Evolutionary conservation across 2,113 vertebrate genomes (phyloP), one percentile per base, ranked within the genome.

Genomic region (Dasypus novemcinctus): DNA sequence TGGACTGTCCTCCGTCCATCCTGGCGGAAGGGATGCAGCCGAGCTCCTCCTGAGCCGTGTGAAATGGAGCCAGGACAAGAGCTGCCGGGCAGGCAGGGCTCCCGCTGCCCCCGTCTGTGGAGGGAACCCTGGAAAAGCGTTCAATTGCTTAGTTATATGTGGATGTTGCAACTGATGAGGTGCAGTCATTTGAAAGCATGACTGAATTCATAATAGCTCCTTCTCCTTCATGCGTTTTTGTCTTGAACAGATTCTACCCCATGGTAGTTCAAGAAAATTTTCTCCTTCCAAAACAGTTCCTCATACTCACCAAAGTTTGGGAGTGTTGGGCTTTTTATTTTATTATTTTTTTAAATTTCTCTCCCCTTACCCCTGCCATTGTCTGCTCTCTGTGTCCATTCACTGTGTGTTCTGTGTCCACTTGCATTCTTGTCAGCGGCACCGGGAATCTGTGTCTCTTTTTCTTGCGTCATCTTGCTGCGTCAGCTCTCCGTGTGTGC

Each of bases 21-120:
- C 41, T 54, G 43, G 0, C 21, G 23, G 20, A 0, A 31, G 18
- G 0, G 1, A 18, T 29, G 31, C 52, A 23, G 27, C 29, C 18
- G 66, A 81, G 29, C 29, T 31, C 27, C 23, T 7, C 14, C 8
- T 23, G 36, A 1, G 6, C 52, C 59, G 4, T 1, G 1, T 4
- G 7, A 20, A 21, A 10, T 23, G 25, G 11, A 23, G n/a, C 27
- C 41, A 12, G 27, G 41, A 21, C 41, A 31, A 27, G 9, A n/a
- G 10, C 4, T 20, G 8, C 87, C 38, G 52, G n/a, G 23, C 10
- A 29, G 36, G 52, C 33, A n/a, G 9, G 57, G 25, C 23, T 36
- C n/a, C 79, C 11, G 5, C 52, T 57, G 4, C 85, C 21, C 75
- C 54, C 38, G 13, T 38, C 78, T 25, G 14, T 1, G 69, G 33